Evolutionary conservation across 2,888 invertebrate species (phyloP), one percentile per base, ranked within the genome.

Genomic region (Neuroscelio doddi): DNA sequence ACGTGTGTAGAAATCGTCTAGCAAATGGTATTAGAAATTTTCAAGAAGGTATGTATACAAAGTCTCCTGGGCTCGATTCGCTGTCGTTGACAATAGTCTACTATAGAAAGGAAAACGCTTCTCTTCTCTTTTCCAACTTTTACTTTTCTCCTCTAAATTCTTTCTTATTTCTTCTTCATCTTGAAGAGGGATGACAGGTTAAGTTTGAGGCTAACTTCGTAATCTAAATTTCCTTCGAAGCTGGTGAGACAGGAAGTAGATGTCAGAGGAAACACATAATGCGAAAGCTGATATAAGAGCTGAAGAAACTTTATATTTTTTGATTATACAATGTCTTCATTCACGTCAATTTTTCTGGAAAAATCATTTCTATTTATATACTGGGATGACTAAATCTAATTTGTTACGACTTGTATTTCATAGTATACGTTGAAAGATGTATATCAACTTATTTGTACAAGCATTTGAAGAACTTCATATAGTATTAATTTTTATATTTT

Each of bases 161-260:
- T 16, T 16, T 17, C 14, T 38, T 16, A 38, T 12, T 38, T 16
- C 38, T 38, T 9, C 7, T 14, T 38, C 38, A 38, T 38, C 38
- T 12, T 38, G 38, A 38, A 38, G 38, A 38, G 38, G 38, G 38
- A 38, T 38, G 38, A 38, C 38, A 38, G 38, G 38, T 38, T 38
- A 38, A 38, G 38, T 38, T 38, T 8, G 38, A 38, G 16, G 38
- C 38, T 38, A 38, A 38, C 38, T 38, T 38, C 38, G 38, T 38
- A 38, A 38, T 38, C 38, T 38, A 38, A 38, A 38, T 38, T 38
- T 38, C 16, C 16, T 16, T 38, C 38, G n/a, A 38, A 38, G 38
- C 17, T 16, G 15, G 17, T 7, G 16, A 38, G 38, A 38, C 38
- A n/a, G 38, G 38, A 38, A 38, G 38, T 38, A 8, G 38, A 38